These are phyloP conservation scores for Gavialis gangeticus DNA, from an alignment of 2,113 vertebrate genomes.

Conservation along the genomic window DNA sequence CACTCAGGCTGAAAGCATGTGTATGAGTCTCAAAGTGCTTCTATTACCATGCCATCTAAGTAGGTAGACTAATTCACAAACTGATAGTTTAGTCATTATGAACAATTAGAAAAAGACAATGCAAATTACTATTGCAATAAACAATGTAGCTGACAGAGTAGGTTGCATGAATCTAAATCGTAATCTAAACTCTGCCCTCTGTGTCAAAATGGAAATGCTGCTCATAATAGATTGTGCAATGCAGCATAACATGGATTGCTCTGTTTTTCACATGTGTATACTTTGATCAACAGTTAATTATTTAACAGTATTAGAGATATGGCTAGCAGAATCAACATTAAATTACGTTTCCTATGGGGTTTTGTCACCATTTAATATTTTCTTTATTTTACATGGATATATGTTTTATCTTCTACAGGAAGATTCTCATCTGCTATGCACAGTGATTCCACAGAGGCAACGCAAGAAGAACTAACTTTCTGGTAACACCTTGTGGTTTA, in stretches of 20 bases:
- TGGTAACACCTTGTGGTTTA: not conserved
- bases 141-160: not conserved
- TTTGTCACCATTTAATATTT: not conserved
- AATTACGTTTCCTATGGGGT: not conserved
- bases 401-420: not conserved
- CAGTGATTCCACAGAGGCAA: not conserved
- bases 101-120: not conserved
- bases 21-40: fast-evolving
- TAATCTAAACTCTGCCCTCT: not conserved
- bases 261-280: not conserved
- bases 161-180: not conserved
- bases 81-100: not conserved
- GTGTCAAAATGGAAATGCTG: not conserved
- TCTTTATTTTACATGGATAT: not conserved
- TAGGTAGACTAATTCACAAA: not conserved
- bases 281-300: not conserved
- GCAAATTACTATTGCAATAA: not conserved
- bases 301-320: no score
- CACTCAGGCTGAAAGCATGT: not conserved
- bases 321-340: not conserved
- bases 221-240: not conserved
- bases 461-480: not conserved
- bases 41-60: fast-evolving
- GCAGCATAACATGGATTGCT: not conserved
- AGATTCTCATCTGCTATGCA: not conserved